A percentile compares a stretch with the other conserved stretches of the same genome.
Conservation (phyloP, 2,113 vertebrate species). For the Pimephales promelas region DNA sequence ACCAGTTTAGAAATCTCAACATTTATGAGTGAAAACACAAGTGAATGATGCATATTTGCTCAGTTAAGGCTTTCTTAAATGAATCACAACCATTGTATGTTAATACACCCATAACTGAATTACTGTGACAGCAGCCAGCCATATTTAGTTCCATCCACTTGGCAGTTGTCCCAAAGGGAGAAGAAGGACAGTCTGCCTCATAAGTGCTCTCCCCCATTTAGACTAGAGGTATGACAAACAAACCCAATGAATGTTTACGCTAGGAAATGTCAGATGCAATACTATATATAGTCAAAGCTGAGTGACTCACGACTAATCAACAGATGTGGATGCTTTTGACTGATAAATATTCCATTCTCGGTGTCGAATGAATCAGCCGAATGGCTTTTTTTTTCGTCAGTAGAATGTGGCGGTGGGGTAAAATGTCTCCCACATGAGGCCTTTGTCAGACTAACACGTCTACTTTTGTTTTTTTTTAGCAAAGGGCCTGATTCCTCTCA, state of each 20-base stretch:
- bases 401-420: neutral
- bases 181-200: slow-evolving; percentile 37
- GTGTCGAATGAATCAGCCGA: slow-evolving; percentile 48
- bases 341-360: slow-evolving; percentile 47
- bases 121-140: slow-evolving; percentile 33
- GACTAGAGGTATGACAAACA: slow-evolving; percentile 54
- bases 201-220: slow-evolving; percentile 46
- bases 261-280: slow-evolving; percentile 41
- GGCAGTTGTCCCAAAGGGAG: slow-evolving; percentile 41
- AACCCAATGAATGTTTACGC: slow-evolving; percentile 49
- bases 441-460: slow-evolving; percentile 24
- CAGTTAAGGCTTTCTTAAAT: neutral
- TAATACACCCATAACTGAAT: slow-evolving; percentile 39
- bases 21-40: slow-evolving; percentile 19
- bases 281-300: slow-evolving; percentile 58
- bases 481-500: slow-evolving; percentile 19
- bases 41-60: slow-evolving; percentile 27
- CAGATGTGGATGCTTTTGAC: slow-evolving; percentile 50
- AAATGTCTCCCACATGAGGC: neutral
- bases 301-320: slow-evolving; percentile 42
- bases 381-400: slow-evolving; percentile 30
- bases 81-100: slow-evolving; percentile 39
- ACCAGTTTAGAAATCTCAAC: slow-evolving; percentile 22
- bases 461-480: neutral
- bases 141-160: slow-evolving; percentile 49